Conservation (phyloP, 2,888 invertebrate species). For the Acanthococcus lagerstroemiae region DNA sequence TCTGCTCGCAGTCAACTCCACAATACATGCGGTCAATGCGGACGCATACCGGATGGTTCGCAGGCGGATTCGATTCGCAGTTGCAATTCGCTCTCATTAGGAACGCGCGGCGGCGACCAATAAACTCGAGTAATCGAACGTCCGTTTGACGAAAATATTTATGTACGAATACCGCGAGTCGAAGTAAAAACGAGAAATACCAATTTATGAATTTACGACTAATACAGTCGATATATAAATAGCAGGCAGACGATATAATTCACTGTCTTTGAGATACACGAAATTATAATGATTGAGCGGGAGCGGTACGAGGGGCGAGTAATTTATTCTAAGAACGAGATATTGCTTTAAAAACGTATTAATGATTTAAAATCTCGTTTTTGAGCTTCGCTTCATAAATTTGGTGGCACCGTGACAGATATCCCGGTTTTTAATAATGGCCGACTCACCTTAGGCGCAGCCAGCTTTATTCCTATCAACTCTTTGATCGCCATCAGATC, state of each 20-base stretch:
- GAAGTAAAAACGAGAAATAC: constrained; percentile 14
- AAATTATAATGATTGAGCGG: constrained; percentile 27
- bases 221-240: constrained; percentile 24
- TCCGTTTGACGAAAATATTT: neutral
- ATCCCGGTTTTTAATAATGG: constrained; percentile 31
- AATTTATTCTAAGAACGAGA: constrained; percentile 28
- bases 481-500: constrained; percentile 24
- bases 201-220: constrained; percentile 28
- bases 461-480: constrained; percentile 23
- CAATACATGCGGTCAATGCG: too few relatives aligned
- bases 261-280: constrained; percentile 26
- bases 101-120: neutral
- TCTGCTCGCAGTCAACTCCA: too few relatives aligned
- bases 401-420: constrained; percentile 31
- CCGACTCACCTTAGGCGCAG: constrained; percentile 29
- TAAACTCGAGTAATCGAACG: neutral
- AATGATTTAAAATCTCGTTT: constrained; percentile 32
- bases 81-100: too few relatives aligned
- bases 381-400: constrained; percentile 32
- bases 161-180: neutral
- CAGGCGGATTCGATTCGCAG: too few relatives aligned
- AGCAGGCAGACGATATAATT: constrained; percentile 29
- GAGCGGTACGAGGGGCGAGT: constrained; percentile 10
- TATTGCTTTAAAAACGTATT: constrained; percentile 29
- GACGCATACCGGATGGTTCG: too few relatives aligned